Conservation (phyloP, 1,140 invertebrate species). For the Nebria ingens region DNA sequence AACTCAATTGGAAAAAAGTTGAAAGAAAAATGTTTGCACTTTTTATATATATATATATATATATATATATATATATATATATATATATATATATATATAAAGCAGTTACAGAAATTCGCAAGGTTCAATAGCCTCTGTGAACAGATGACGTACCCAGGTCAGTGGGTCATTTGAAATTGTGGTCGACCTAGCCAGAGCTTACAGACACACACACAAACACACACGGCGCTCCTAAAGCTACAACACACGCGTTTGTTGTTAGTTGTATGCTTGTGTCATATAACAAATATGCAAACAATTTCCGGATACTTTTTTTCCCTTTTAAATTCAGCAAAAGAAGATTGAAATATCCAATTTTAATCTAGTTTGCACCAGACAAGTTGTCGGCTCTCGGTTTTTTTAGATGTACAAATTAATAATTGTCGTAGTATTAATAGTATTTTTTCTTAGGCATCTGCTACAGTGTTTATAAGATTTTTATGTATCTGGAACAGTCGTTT, state of each 20-base stretch:
- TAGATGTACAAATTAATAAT: too few relatives aligned
- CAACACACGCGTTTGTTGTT: background rate
- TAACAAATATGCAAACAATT: background rate
- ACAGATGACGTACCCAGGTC: background rate
- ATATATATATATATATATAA: too few relatives aligned
- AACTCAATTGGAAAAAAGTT: too few relatives aligned
- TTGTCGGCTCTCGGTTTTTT: background rate
- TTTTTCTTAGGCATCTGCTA: too few relatives aligned
- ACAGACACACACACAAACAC: too few relatives aligned
- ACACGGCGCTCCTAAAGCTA: background rate
- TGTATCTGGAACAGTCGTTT: too few relatives aligned
- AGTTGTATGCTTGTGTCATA: too few relatives aligned
- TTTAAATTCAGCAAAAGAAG: background rate
- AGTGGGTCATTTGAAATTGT: constrained; percentile 2
- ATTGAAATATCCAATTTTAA: background rate
- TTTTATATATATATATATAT: too few relatives aligned
- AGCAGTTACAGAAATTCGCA: background rate
- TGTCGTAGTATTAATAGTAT: too few relatives aligned
- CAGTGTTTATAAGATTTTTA: too few relatives aligned
- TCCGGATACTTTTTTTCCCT: background rate
- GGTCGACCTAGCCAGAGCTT: background rate
- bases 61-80: too few relatives aligned
- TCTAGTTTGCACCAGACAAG: background rate
- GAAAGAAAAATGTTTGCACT: too few relatives aligned
- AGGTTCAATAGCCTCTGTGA: background rate